These are phyloP conservation scores for Sapayoa aenigma DNA, from an alignment of 2,113 vertebrate species.

Conservation along the genomic window DNA sequence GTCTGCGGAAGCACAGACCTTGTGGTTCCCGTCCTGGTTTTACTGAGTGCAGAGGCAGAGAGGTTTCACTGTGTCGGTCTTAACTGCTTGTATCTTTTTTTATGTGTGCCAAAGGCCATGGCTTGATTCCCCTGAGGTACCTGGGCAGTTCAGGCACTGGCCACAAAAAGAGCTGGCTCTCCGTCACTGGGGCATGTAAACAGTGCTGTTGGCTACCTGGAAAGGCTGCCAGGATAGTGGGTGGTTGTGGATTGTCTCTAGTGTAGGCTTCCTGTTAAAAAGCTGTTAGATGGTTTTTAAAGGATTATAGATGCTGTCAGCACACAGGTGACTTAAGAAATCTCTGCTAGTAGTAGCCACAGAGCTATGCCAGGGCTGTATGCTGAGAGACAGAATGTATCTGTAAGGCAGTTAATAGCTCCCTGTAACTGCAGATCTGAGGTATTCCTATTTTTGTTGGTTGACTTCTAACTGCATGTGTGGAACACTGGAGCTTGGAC, in stretches of 20 bases:
- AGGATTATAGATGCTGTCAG: not conserved
- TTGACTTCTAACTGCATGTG: not conserved
- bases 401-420: not conserved
- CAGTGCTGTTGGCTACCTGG: not conserved
- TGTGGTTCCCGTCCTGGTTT: not conserved
- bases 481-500: not conserved
- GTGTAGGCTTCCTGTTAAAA: not conserved
- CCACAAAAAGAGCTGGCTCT: not conserved
- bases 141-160: not conserved
- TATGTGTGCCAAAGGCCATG: not conserved
- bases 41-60: not conserved
- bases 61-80: not conserved
- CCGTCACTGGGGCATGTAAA: not conserved
- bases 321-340: not conserved
- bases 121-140: too few species aligned
- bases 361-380: not conserved
- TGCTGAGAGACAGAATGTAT: not conserved
- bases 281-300: not conserved
- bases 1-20: not conserved
- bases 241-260: not conserved
- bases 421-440: not conserved
- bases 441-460: not conserved
- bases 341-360: not conserved
- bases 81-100: not conserved
- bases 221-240: not conserved